Base-by-base conservation (phyloP, 2,888 invertebrate genomes). In the Carterocephalus palaemon region DNA sequence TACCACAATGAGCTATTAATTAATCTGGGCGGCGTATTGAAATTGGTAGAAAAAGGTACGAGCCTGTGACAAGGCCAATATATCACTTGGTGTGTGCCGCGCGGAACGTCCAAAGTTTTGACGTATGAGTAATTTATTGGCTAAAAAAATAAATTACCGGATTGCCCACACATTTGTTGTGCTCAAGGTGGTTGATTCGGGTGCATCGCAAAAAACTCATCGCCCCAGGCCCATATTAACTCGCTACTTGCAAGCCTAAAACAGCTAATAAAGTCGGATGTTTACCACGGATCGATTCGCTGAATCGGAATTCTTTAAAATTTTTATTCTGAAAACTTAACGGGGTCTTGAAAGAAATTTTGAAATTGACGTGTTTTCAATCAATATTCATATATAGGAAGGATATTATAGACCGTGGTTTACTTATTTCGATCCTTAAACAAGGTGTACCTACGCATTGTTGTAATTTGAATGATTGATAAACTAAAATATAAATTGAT, bases 111-210 rank as follows among this genome's bases (percentile, higher is more conserved):
- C 75, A 60, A 77, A 76, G 70, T 83, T 86, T 84, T 85, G 86
- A 86, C 85, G 68, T 75, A 70, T 84, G 86, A 86, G 85, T 85
- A 76, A 86, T 85, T 83, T 86, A 86, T 86, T 82, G 81, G 76
- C 66, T 73, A 75, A 84, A 86, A 84, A 85, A 86, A 84, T 73
- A 84, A 84, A 85, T 85, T 83, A 84, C 81, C 56, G 75, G 76
- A 78, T 77, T 82, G 82, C 78, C 83, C 82, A 75, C 82, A 81
- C 84, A 80, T 85, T 84, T 77, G 75, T 80, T 73, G 73, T 59
- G 66, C 61, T 62, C 80, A 81, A 83, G 78, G 75, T 84, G 84
- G 72, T 71, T 83, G 85, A 85, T 84, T 79, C 74, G 84, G 83
- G 76, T 79, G 75, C 75, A 58, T 60, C 62, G 70, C 82, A 84